A percentile compares a stretch with the other conserved stretches of the same genome.
phyloP scores from a whole-genome alignment of 2,797 vertebrate genomes.

The Cuniculus paca region DNA sequence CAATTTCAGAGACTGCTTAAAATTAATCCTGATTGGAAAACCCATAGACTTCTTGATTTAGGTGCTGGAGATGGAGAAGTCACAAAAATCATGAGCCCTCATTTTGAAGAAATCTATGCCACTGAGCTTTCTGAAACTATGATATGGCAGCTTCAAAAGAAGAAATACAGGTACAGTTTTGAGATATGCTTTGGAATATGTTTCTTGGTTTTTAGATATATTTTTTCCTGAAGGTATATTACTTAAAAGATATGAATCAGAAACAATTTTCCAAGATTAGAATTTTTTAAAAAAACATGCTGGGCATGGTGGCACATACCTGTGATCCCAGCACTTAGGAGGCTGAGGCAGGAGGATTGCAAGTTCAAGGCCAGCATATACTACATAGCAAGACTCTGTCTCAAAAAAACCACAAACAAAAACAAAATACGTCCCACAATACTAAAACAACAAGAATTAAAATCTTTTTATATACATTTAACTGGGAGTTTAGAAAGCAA shows the following conservation, averaged over 20 bases:
- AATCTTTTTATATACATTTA: background rate
- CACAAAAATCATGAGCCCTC: conserved; percentile 96
- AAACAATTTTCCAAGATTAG: conserved; percentile 37
- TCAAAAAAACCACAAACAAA: background rate
- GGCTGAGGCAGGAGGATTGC: background rate
- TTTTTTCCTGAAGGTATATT: conserved; percentile 56
- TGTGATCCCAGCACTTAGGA: background rate
- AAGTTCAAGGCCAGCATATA: background rate
- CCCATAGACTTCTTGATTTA: conserved; percentile 94
- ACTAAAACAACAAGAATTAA: background rate
- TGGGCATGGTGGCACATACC: background rate
- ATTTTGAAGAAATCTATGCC: conserved; percentile 96
- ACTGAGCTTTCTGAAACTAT: conserved; percentile 97
- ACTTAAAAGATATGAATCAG: conserved; percentile 7
- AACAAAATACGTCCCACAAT: background rate
- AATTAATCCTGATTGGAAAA: conserved; percentile 94
- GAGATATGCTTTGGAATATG: background rate
- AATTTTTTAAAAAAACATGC: background rate
- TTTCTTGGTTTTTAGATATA: conserved; percentile 47
- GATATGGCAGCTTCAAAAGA: conserved; percentile 98
- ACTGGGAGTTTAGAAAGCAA: background rate
- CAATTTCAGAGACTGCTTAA: conserved; percentile 95
- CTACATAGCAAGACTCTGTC: background rate
- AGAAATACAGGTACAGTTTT: conserved; percentile 94
- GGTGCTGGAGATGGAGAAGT: conserved; percentile 98